A percentile compares a stretch with the other conserved stretches of the same genome.
These are phyloP conservation scores for Cyphomyrus plagiostoma DNA, from an alignment of 2,113 vertebrate species.

Conservation along the genomic window DNA sequence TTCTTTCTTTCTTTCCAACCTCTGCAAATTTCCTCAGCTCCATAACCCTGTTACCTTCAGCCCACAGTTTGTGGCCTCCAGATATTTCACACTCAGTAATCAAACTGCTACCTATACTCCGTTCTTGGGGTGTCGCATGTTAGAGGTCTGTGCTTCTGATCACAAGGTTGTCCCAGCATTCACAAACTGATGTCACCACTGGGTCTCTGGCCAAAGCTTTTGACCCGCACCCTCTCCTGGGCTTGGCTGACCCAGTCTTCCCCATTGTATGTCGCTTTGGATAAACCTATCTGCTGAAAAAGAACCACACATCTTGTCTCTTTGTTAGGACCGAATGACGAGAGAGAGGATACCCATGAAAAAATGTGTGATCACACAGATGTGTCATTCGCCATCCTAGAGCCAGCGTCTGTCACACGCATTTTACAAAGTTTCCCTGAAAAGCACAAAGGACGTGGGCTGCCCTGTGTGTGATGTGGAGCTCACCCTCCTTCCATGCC, in stretches of 20 bases:
- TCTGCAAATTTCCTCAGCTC: neutral
- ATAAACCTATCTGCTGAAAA: neutral
- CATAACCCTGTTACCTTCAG: neutral
- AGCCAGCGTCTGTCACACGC: neutral
- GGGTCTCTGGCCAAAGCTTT: neutral
- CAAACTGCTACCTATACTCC: neutral
- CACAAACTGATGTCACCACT: neutral
- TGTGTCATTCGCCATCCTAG: neutral
- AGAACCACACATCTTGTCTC: neutral
- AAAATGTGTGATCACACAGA: neutral
- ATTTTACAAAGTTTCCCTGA: neutral
- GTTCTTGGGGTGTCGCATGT: no score
- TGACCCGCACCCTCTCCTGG: neutral
- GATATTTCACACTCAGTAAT: neutral
- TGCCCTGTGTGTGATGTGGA: neutral
- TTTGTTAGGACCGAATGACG: neutral
- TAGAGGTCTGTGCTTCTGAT: neutral
- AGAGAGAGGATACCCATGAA: neutral
- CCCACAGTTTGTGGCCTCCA: neutral
- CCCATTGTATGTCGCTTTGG: neutral
- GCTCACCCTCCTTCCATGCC: neutral
- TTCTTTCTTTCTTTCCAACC: neutral
- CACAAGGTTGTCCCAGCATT: neutral
- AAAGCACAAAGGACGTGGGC: neutral
- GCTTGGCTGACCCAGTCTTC: neutral